Conservation (phyloP, 2,113 vertebrate genomes). For the Hydropotes inermis region DNA sequence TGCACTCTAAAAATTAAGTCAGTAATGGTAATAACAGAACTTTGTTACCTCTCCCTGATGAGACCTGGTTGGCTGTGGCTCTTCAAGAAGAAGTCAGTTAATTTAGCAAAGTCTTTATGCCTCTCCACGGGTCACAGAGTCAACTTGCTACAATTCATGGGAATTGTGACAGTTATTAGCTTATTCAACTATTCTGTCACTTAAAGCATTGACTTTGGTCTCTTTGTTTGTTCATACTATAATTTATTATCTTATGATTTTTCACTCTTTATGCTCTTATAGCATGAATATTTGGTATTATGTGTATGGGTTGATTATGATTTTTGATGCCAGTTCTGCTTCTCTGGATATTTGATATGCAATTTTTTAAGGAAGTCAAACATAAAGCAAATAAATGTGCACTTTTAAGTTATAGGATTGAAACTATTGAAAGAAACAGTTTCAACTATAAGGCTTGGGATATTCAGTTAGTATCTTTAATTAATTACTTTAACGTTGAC, state of each 20-base stretch:
- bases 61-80: not conserved
- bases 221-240: not conserved
- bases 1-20: slow-evolving; percentile 42
- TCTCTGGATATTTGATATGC: not conserved
- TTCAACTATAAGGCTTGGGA: slow-evolving; percentile 37
- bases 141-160: not conserved
- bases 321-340: not conserved
- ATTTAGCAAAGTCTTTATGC: not conserved
- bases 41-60: not conserved
- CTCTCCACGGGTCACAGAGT: not conserved
- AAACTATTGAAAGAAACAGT: not conserved
- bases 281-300: not conserved
- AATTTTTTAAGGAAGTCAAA: not conserved
- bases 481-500: slow-evolving; percentile 12
- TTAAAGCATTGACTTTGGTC: not conserved
- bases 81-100: not conserved
- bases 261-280: not conserved
- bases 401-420: slow-evolving; percentile 34
- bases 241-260: not conserved
- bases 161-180: slow-evolving; percentile 10
- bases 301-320: not conserved
- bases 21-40: not conserved
- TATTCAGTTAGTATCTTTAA: slow-evolving; percentile 11
- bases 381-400: not conserved
- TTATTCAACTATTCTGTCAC: not conserved